These are phyloP conservation scores for Diabrotica virgifera DNA, from an alignment of 1,140 invertebrate genomes.

Conservation along the genomic window DNA sequence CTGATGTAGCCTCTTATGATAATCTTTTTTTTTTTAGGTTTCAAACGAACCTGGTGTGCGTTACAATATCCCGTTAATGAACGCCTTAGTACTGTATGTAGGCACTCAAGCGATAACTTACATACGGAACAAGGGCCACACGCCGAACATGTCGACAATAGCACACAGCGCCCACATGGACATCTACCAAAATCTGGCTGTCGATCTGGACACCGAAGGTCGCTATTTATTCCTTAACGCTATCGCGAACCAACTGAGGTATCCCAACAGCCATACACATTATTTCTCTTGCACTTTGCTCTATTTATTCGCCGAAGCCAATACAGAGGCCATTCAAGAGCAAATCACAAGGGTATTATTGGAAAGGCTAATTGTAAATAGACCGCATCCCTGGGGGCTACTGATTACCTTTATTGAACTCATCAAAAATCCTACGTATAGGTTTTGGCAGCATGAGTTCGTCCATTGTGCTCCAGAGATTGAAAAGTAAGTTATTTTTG, in stretches of 20 bases:
- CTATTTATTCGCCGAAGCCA: conserved; percentile 97
- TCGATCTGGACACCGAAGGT: conserved; percentile 96
- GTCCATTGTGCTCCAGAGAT: conserved; percentile 99
- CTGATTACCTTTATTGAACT: conserved; percentile 98
- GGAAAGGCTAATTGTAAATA: conserved; percentile 94
- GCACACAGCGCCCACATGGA: conserved; percentile 98
- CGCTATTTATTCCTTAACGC: conserved; percentile 96
- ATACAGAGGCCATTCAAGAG: conserved; percentile 91
- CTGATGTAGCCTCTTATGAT: too few species aligned
- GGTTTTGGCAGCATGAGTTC: conserved; percentile 99
- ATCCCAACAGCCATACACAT: conserved; percentile 99
- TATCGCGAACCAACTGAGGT: conserved; percentile 96
- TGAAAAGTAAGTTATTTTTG: conserved; percentile 75
- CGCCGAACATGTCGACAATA: conserved; percentile 94
- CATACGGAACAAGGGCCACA: conserved; percentile 81
- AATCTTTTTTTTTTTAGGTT: conserved; percentile 3
- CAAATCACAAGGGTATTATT: conserved; percentile 90
- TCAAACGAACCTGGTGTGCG: conserved; percentile 82
- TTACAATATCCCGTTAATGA: conserved; percentile 96
- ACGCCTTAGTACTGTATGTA: conserved; percentile 95
- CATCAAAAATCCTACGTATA: conserved; percentile 98
- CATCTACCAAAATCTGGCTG: conserved; percentile 98
- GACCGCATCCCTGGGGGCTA: conserved; percentile 98
- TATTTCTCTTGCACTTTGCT: conserved; percentile 98
- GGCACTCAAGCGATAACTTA: conserved; percentile 92